Evolutionary conservation across 2,888 invertebrate species (phyloP).

Genomic region (Ellobium chinense): DNA sequence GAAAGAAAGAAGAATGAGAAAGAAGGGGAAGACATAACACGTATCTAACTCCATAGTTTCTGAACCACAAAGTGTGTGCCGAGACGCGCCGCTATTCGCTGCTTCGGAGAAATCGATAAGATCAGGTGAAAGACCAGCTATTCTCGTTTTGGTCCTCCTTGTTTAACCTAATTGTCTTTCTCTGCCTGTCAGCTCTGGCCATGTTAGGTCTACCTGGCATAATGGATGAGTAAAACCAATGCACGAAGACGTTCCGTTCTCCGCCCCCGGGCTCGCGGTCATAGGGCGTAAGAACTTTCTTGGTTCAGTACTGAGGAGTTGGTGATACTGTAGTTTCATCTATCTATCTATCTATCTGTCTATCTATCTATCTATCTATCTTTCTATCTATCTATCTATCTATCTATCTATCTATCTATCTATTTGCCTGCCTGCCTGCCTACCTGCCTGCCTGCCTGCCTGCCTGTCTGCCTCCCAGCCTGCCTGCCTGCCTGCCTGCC

Average conservation of each 20-base stretch:
- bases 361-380: neutral
- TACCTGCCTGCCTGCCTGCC: neutral
- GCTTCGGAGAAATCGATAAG: no score
- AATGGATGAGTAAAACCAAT: conserved; percentile 25
- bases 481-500: neutral
- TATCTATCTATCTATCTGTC: neutral
- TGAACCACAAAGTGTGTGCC: no score
- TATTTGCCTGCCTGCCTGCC: neutral
- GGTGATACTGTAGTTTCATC: no score
- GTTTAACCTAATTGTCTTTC: neutral
- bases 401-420: neutral
- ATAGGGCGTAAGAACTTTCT: neutral
- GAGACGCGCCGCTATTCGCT: no score
- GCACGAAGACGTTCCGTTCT: neutral
- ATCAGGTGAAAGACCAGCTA: no score
- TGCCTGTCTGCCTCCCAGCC: neutral
- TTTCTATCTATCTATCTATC: neutral
- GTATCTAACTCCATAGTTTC: no score
- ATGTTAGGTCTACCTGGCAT: conserved; percentile 1
- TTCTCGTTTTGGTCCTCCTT: no score
- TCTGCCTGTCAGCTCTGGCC: neutral
- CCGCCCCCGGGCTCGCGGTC: neutral
- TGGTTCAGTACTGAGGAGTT: no score
- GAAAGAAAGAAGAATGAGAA: no score
- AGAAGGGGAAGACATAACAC: no score